Percentiles rank a stretch among this genome's conserved stretches.
These are phyloP conservation scores for Melanotaenia nigrans DNA, from an alignment of 2,797 vertebrate species.

Conservation along the genomic window DNA sequence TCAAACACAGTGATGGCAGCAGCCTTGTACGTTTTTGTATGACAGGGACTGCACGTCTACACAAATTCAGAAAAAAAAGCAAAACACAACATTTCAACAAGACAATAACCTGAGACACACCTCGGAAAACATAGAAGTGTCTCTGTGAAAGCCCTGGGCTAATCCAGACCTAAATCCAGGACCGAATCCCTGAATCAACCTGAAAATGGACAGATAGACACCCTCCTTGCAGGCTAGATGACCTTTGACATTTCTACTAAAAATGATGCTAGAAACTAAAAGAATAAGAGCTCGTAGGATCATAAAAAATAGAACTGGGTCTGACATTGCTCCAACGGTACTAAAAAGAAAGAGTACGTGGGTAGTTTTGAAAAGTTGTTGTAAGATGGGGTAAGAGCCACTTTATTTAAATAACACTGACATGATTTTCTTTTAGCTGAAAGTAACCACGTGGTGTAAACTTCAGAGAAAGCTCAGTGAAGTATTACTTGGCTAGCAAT, in stretches of 20 bases:
- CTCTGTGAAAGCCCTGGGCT: neutral
- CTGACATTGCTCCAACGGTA: neutral
- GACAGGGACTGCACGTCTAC: no score
- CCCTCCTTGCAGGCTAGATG: no score
- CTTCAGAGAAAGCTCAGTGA: neutral
- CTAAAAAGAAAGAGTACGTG: neutral
- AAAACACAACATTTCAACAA: no score
- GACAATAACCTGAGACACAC: no score
- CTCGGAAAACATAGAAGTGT: no score
- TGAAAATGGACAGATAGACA: no score
- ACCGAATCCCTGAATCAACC: no score
- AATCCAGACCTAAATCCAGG: no score
- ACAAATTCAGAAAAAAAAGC: no score
- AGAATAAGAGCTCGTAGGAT: neutral
- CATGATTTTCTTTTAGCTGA: neutral
- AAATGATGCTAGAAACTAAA: neutral
- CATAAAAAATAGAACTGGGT: neutral
- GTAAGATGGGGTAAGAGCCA: neutral
- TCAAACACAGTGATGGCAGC: neutral
- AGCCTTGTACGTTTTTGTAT: neutral
- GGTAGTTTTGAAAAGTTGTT: no score
- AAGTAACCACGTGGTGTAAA: neutral
- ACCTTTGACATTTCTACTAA: neutral
- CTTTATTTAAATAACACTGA: neutral
- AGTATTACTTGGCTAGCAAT: constrained; percentile 39